Percentiles rank a stretch among this genome's conserved stretches.
These are phyloP conservation scores for Panagrolaimus sp. DNA, from an alignment of 1,140 invertebrate species.

Conservation along the genomic window DNA sequence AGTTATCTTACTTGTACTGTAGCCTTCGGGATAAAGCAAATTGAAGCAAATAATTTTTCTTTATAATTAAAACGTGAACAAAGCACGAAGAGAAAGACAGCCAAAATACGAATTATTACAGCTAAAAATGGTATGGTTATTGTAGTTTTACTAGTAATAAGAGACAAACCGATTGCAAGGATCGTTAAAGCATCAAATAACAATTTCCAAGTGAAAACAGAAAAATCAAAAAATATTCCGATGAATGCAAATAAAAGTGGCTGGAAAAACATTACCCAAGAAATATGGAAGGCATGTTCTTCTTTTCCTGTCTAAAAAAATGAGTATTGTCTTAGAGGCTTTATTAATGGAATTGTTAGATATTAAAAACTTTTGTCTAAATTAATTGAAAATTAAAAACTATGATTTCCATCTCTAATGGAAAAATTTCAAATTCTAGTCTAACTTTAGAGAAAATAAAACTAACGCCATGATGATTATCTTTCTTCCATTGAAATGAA, in stretches of 20 bases:
- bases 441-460: too few relatives aligned
- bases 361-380: too few relatives aligned
- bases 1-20: slow-evolving; percentile 36
- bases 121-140: slow-evolving; percentile 14
- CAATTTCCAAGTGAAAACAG: neutral
- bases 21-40: slow-evolving; percentile 44
- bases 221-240: slow-evolving; percentile 35
- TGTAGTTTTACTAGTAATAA: neutral
- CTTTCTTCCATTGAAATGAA: neutral
- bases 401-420: too few relatives aligned
- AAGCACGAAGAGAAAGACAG: slow-evolving; percentile 29
- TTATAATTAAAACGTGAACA: slow-evolving; percentile 19
- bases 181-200: neutral
- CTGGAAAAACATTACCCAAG: slow-evolving; percentile 47
- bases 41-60: slow-evolving; percentile 44
- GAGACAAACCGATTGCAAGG: neutral
- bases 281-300: slow-evolving; percentile 34
- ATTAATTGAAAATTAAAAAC: too few relatives aligned
- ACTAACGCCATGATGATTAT: neutral
- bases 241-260: slow-evolving; percentile 48
- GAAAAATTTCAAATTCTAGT: too few relatives aligned
- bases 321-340: neutral
- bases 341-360: too few relatives aligned
- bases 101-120: slow-evolving; percentile 30
- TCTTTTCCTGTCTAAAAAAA: slow-evolving; percentile 22